Conservation (phyloP, 2,797 vertebrate species). For the Mormyrops attenuatus region DNA sequence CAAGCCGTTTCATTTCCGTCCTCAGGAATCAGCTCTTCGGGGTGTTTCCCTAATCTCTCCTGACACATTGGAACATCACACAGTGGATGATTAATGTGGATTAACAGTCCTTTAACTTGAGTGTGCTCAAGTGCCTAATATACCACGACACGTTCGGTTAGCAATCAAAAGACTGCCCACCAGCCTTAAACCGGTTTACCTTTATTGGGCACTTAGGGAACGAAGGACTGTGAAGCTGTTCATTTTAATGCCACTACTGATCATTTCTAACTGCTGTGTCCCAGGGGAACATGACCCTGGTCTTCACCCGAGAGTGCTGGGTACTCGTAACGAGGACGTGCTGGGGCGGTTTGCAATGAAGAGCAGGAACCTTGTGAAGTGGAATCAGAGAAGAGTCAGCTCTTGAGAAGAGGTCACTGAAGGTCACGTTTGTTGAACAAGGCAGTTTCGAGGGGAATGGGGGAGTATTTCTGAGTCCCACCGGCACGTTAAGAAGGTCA, state of each 20-base stretch:
- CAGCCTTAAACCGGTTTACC: slow-evolving; percentile 19
- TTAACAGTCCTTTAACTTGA: slow-evolving; percentile 26
- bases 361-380: background rate
- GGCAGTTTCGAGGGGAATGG: background rate
- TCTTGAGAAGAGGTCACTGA: background rate
- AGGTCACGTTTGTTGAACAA: background rate
- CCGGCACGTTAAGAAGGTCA: background rate
- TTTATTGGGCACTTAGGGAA: slow-evolving; percentile 14
- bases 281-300: background rate
- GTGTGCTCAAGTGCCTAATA: slow-evolving; percentile 15
- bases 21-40: slow-evolving; percentile 2
- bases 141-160: slow-evolving; percentile 19
- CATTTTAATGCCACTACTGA: slow-evolving; percentile 16
- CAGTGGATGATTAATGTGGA: slow-evolving; percentile 28
- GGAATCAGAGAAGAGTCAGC: background rate
- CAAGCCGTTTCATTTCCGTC: slow-evolving; percentile 13
- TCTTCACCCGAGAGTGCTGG: background rate
- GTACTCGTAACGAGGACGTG: background rate
- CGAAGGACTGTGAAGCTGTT: background rate
- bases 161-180: slow-evolving; percentile 15
- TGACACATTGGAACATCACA: slow-evolving; percentile 23
- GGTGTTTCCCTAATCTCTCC: slow-evolving; percentile 19
- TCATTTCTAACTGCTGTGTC: slow-evolving; percentile 2
- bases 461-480: background rate
- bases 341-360: background rate